Percentiles rank a stretch among this genome's conserved stretches.
phyloP scores from a whole-genome alignment of 2,797 vertebrate genomes.

The Oreonectes daqikongensis region DNA sequence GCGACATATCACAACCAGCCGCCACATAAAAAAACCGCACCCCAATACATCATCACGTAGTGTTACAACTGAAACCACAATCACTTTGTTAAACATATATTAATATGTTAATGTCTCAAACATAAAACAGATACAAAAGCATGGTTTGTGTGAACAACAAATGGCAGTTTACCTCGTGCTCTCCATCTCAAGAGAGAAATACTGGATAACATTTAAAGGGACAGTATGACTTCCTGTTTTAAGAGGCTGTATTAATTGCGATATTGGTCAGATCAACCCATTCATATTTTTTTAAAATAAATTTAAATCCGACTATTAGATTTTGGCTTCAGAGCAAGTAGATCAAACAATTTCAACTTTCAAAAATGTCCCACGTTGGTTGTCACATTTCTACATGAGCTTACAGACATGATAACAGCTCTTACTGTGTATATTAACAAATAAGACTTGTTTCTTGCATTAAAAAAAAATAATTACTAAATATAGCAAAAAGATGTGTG shows the following conservation, averaged over 20 bases:
- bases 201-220: slow-evolving; percentile 5
- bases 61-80: slow-evolving; percentile 39
- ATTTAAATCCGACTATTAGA: no score
- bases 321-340: no score
- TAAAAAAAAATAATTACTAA: slow-evolving; percentile 1
- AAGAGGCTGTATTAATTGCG: no score
- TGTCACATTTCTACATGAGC: slow-evolving; percentile 1
- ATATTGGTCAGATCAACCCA: neutral
- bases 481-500: slow-evolving; percentile 5
- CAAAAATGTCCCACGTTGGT: slow-evolving; percentile 18
- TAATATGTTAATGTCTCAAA: slow-evolving; percentile 20
- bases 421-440: slow-evolving; percentile 13
- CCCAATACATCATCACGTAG: slow-evolving; percentile 33
- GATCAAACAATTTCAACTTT: no score
- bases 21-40: neutral
- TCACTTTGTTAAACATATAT: slow-evolving; percentile 3
- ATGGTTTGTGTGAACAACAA: neutral
- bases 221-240: neutral
- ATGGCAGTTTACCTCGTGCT: neutral
- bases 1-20: slow-evolving; percentile 55
- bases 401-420: slow-evolving; percentile 19
- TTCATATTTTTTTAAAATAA: neutral
- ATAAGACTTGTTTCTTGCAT: slow-evolving; percentile 9
- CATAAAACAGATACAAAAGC: neutral
- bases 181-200: neutral